These are phyloP conservation scores for Drosophila multiciliata DNA, from an alignment of 2,888 invertebrate genomes.

Conservation along the genomic window DNA sequence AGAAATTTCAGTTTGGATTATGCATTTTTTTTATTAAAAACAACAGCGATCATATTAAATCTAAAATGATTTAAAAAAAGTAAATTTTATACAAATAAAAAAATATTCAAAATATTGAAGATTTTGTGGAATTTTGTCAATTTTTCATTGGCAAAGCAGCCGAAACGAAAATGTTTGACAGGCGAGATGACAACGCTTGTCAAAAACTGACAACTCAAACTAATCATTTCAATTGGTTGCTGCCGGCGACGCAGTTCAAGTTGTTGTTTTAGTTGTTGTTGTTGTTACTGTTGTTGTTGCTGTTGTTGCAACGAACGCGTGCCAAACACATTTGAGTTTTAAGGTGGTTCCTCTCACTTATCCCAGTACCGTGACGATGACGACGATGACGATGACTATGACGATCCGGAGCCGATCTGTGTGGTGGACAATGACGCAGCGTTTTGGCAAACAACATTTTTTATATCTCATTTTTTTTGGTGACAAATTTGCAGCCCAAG, in stretches of 20 bases:
- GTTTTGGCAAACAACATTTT: slow-evolving; percentile 34
- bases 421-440: slow-evolving; percentile 45
- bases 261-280: background rate
- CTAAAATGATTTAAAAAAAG: background rate
- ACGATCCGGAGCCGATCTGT: slow-evolving; percentile 25
- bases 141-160: slow-evolving; percentile 57
- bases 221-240: slow-evolving; percentile 77
- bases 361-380: slow-evolving; percentile 49
- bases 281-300: slow-evolving; percentile 9
- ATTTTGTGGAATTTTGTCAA: slow-evolving; percentile 57
- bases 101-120: slow-evolving; percentile 42
- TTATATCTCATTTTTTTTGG: slow-evolving; percentile 9
- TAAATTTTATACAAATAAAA: slow-evolving; percentile 27
- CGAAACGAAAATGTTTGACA: slow-evolving; percentile 81
- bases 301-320: slow-evolving; percentile 57
- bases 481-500: slow-evolving; percentile 45
- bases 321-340: slow-evolving; percentile 60
- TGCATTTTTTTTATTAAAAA: background rate
- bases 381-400: slow-evolving; percentile 30
- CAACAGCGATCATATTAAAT: background rate
- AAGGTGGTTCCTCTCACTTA: slow-evolving; percentile 35
- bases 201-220: slow-evolving; percentile 83
- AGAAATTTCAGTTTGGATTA: background rate
- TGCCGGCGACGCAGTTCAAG: slow-evolving; percentile 14
- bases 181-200: slow-evolving; percentile 83